phyloP scores from a whole-genome alignment of 2,113 vertebrate genomes.

The Poecile atricapillus region DNA sequence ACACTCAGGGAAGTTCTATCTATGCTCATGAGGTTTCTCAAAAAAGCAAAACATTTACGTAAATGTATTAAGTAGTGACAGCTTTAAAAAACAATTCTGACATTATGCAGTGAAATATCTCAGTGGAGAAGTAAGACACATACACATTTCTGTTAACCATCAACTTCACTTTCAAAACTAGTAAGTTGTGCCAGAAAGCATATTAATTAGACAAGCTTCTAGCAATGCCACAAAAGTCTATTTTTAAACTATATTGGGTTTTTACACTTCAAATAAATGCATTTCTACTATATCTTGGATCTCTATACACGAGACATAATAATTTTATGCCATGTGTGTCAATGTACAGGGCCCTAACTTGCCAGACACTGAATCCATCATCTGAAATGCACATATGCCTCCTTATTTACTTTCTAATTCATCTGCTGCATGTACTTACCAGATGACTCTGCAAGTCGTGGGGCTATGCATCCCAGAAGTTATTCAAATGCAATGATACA shows the following conservation, averaged over 20 bases:
- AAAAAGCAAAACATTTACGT: neutral
- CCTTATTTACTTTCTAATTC: neutral
- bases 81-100: conserved; percentile 31
- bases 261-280: neutral
- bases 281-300: neutral
- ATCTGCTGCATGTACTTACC: neutral
- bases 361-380: neutral
- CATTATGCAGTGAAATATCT: conserved; percentile 15
- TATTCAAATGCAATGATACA: neutral
- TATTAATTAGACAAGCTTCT: neutral
- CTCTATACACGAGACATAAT: neutral
- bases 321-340: neutral
- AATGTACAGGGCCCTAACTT: neutral
- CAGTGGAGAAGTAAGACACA: neutral
- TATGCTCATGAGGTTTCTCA: neutral
- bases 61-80: neutral
- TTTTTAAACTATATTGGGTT: neutral
- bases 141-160: neutral
- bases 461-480: neutral
- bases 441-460: neutral
- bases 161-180: neutral
- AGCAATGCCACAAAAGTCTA: neutral
- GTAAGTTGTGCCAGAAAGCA: neutral
- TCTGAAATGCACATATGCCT: neutral
- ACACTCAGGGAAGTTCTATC: neutral